Evolutionary conservation across 2,797 vertebrate species (phyloP).

Genomic region (Podarcis lilfordi): DNA sequence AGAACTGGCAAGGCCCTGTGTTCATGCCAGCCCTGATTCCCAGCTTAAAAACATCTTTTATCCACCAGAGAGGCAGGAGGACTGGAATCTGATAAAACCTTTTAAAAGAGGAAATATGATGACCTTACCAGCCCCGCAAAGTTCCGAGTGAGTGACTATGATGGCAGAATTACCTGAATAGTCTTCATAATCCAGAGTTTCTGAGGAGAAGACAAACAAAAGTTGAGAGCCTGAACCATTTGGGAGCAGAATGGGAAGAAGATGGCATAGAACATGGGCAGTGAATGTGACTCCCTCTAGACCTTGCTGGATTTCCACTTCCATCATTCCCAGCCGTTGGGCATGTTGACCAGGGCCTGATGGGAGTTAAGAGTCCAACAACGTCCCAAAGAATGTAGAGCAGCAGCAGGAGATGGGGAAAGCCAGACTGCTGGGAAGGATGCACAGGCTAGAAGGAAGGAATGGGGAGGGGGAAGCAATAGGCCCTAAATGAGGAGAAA

Average conservation of each 20-base stretch:
- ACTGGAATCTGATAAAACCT: not conserved
- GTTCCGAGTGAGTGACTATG: too few species aligned
- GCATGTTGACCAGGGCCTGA: too few species aligned
- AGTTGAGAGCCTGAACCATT: not conserved
- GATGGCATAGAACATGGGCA: not conserved
- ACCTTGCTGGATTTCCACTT: too few species aligned
- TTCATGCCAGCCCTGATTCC: not conserved
- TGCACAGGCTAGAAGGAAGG: not conserved
- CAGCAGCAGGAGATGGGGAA: not conserved
- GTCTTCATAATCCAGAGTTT: conserved; percentile 28
- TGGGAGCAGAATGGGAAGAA: not conserved
- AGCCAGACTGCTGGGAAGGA: not conserved
- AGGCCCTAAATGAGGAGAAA: not conserved
- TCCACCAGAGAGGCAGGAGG: not conserved
- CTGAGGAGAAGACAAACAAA: conserved; percentile 12
- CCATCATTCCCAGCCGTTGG: too few species aligned
- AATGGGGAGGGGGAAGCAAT: not conserved
- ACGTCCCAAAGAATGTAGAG: not conserved
- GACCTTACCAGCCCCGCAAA: not conserved
- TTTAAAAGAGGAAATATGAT: not conserved
- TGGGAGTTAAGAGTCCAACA: too few species aligned
- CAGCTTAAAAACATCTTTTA: not conserved
- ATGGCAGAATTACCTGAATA: conserved; percentile 28
- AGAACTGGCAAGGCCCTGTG: not conserved
- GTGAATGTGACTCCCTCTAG: too few species aligned